Conservation (phyloP, 2,888 invertebrate genomes). For the Emmelina monodactyla region DNA sequence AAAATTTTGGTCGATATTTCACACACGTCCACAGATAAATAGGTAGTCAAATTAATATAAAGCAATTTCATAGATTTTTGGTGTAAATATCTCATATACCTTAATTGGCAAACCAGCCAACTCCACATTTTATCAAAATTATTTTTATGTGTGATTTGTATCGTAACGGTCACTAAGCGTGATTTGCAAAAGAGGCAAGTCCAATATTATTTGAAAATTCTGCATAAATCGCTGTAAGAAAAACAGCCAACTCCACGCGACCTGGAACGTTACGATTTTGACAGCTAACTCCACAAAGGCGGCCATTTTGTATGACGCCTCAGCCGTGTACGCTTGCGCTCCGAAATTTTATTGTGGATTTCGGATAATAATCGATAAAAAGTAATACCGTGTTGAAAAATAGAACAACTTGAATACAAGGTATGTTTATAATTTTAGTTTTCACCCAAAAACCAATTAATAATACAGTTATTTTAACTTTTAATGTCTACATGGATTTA, state of each 20-base stretch:
- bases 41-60: no score
- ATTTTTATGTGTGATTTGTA: not conserved
- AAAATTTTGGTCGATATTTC: no score
- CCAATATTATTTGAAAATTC: not conserved
- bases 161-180: not conserved
- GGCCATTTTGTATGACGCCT: not conserved
- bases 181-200: not conserved
- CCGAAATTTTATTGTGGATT: not conserved
- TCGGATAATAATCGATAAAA: not conserved
- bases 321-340: not conserved
- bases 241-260: not conserved
- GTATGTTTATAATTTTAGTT: no score
- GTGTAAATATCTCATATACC: not conserved
- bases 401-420: no score
- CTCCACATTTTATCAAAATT: not conserved
- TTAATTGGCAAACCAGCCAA: not conserved
- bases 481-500: not conserved
- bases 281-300: not conserved
- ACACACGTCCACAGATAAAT: no score
- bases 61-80: no score
- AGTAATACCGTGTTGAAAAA: not conserved
- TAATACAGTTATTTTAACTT: no score
- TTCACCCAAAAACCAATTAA: no score
- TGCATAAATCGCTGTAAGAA: not conserved
- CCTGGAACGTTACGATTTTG: not conserved